A percentile compares a stretch with the other conserved stretches of the same genome.
These are phyloP conservation scores for Linnaemya vulpina DNA, from an alignment of 2,888 invertebrate genomes.

Conservation along the genomic window DNA sequence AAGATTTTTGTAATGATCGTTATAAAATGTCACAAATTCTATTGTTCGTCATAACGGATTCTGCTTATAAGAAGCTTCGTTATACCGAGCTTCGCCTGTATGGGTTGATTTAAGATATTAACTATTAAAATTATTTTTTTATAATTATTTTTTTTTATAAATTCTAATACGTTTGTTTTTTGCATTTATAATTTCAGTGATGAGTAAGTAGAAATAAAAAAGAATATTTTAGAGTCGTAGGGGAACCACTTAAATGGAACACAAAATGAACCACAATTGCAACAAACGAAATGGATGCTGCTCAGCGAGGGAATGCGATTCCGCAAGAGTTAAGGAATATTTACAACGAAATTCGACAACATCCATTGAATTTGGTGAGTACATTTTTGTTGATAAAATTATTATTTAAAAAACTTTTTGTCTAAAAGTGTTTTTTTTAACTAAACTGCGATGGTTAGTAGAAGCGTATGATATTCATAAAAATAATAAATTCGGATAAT, in stretches of 20 bases:
- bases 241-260: slow-evolving; percentile 16
- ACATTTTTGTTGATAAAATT: background rate
- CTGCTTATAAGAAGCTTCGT: too few species aligned
- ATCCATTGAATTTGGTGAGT: slow-evolving; percentile 16
- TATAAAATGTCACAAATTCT: too few species aligned
- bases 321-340: background rate
- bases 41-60: too few species aligned
- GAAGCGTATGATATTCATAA: too few species aligned
- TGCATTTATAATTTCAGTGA: slow-evolving; percentile 74
- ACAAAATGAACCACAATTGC: slow-evolving; percentile 58
- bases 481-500: too few species aligned
- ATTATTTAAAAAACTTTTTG: background rate
- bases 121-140: too few species aligned
- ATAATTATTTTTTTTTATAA: background rate
- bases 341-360: background rate
- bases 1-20: too few species aligned
- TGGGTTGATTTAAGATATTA: too few species aligned
- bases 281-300: background rate
- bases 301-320: slow-evolving; percentile 1
- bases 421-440: background rate
- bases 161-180: slow-evolving; percentile 4
- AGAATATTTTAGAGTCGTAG: slow-evolving; percentile 43
- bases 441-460: too few species aligned
- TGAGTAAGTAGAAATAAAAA: slow-evolving; percentile 76
- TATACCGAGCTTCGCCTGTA: too few species aligned